Conservation (phyloP, 2,888 invertebrate genomes). For the Schizotus pectinicornis region DNA sequence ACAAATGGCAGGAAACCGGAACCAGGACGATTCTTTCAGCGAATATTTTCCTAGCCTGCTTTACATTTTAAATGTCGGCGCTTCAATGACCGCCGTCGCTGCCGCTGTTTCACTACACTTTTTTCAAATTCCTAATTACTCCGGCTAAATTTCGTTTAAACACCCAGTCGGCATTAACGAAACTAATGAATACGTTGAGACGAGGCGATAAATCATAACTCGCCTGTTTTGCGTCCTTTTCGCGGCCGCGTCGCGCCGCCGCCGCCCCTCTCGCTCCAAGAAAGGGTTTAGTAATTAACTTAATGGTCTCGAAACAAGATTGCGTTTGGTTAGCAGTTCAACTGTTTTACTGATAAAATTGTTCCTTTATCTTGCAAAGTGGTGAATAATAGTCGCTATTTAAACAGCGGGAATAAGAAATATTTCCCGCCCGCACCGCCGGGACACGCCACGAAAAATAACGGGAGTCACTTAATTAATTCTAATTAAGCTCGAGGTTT, state of each 20-base stretch:
- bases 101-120: slow-evolving; percentile 23
- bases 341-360: slow-evolving; percentile 58
- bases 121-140: slow-evolving; percentile 1
- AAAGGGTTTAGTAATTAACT: slow-evolving; percentile 59
- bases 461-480: too few species aligned
- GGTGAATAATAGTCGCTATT: slow-evolving; percentile 43
- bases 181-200: slow-evolving; percentile 41
- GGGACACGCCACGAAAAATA: too few species aligned
- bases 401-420: slow-evolving; percentile 13
- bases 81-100: slow-evolving; percentile 39
- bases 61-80: slow-evolving; percentile 46
- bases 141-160: slow-evolving; percentile 15
- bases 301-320: slow-evolving; percentile 61
- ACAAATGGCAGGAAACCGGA: slow-evolving; percentile 57
- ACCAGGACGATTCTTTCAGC: slow-evolving; percentile 53
- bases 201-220: slow-evolving; percentile 39
- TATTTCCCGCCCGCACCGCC: too few species aligned
- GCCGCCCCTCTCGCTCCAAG: slow-evolving; percentile 37
- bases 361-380: slow-evolving; percentile 55
- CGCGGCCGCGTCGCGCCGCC: background rate
- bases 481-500: too few species aligned
- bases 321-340: slow-evolving; percentile 59
- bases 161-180: slow-evolving; percentile 45
- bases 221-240: slow-evolving; percentile 12
- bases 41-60: slow-evolving; percentile 56